Conservation (phyloP, 23 tunicate species). For the Clavelina lepadiformis region DNA sequence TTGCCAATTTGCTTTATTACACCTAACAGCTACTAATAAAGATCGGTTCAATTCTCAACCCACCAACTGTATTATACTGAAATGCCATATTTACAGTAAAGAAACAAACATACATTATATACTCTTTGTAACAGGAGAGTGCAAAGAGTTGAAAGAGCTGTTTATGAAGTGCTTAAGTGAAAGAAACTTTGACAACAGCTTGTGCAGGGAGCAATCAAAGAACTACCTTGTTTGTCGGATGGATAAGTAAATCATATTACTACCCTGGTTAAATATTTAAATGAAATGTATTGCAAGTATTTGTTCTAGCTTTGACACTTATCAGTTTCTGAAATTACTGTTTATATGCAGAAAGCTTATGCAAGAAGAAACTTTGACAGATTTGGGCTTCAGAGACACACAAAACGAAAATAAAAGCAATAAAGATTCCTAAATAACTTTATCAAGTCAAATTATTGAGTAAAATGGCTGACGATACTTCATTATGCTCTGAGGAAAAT, state of each 20-base stretch:
- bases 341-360: conserved; percentile 39
- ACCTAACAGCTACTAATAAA: too few species aligned
- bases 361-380: conserved; percentile 57
- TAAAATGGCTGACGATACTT: neutral
- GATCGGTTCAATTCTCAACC: too few species aligned
- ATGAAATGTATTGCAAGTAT: too few species aligned
- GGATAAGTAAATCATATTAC: conserved; percentile 39
- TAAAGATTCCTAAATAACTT: too few species aligned
- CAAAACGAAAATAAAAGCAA: neutral
- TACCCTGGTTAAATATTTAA: neutral
- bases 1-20: too few species aligned
- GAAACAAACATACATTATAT: too few species aligned
- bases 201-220: conserved; percentile 63
- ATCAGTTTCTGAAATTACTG: neutral
- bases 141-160: conserved; percentile 47
- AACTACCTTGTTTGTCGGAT: conserved; percentile 74
- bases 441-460: too few species aligned
- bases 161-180: conserved; percentile 56
- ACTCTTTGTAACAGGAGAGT: too few species aligned
- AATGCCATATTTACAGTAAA: too few species aligned
- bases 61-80: too few species aligned
- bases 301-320: too few species aligned
- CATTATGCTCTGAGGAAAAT: too few species aligned
- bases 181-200: conserved; percentile 42
- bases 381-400: conserved; percentile 55